phyloP scores from a whole-genome alignment of 2,888 invertebrate genomes.

The Drosophila imparisetae region DNA sequence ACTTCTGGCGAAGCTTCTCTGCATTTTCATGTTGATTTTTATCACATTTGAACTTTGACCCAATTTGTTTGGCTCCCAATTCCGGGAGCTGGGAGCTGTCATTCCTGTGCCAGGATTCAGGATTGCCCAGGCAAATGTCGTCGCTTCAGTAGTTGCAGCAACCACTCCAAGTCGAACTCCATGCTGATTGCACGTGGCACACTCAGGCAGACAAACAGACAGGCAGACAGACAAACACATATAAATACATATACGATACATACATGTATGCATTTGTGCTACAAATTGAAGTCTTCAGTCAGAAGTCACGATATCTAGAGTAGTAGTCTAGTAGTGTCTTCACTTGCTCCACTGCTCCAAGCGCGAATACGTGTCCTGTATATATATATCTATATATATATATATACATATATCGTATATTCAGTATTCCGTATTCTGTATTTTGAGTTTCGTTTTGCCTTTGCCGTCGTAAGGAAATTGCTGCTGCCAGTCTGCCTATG shows the following conservation, averaged over 20 bases:
- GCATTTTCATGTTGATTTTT: slow-evolving; percentile 71
- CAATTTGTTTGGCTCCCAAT: slow-evolving; percentile 64
- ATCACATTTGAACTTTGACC: slow-evolving; percentile 82
- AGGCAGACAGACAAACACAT: slow-evolving; percentile 24
- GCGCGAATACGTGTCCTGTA: slow-evolving; percentile 53
- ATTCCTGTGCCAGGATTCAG: slow-evolving; percentile 32
- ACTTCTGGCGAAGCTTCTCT: slow-evolving; percentile 22
- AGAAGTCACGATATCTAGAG: slow-evolving; percentile 78
- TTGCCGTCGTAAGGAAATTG: slow-evolving; percentile 69
- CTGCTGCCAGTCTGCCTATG: slow-evolving; percentile 20
- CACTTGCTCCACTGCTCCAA: slow-evolving; percentile 33
- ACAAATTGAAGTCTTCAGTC: slow-evolving; percentile 77
- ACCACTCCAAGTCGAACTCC: slow-evolving; percentile 64
- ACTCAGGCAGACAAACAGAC: slow-evolving; percentile 40
- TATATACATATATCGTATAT: slow-evolving; percentile 31
- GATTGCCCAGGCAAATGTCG: slow-evolving; percentile 47
- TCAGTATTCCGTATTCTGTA: slow-evolving; percentile 46
- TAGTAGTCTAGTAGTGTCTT: slow-evolving; percentile 71
- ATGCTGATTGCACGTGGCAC: slow-evolving; percentile 75
- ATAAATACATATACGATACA: background rate
- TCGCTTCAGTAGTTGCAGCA: slow-evolving; percentile 49
- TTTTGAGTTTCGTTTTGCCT: slow-evolving; percentile 50
- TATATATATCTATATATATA: slow-evolving; percentile 2
- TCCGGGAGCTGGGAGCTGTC: slow-evolving; percentile 56
- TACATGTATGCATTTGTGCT: slow-evolving; percentile 42